Evolutionary conservation across 2,113 vertebrate species (phyloP).

Genomic region (Megaceryle torquata): DNA sequence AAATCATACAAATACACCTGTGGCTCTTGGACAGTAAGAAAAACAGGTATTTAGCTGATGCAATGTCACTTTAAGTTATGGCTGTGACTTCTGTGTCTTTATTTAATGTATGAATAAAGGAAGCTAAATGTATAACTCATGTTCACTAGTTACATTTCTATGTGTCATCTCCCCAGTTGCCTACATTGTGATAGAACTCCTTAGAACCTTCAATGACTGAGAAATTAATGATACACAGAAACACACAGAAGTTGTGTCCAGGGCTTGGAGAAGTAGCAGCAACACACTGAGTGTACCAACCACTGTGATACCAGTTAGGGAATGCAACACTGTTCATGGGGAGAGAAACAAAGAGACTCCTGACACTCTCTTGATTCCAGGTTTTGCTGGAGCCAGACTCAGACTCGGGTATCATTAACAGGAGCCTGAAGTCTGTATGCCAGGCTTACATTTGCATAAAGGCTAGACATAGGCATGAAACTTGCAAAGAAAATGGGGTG

Average conservation of each 20-base stretch:
- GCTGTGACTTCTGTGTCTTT: background rate
- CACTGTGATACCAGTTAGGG: fast-evolving
- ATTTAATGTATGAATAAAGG: background rate
- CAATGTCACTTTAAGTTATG: background rate
- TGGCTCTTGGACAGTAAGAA: background rate
- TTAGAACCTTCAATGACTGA: background rate
- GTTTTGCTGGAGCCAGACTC: background rate
- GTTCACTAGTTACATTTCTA: background rate
- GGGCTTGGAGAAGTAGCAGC: background rate
- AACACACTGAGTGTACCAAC: background rate
- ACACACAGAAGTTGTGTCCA: background rate
- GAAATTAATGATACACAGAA: background rate
- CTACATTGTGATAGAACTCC: background rate
- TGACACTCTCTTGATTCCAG: background rate
- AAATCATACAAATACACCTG: background rate
- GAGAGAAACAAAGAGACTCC: background rate
- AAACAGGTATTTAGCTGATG: background rate
- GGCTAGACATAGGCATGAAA: background rate
- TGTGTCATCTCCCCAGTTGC: fast-evolving
- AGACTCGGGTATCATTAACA: background rate
- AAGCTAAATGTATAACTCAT: background rate
- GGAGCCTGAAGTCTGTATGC: background rate
- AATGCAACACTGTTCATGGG: fast-evolving
- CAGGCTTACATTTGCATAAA: background rate
- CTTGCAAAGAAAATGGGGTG: background rate